Evolutionary conservation across 2,797 vertebrate genomes (phyloP).

Genomic region (Molothrus ater): DNA sequence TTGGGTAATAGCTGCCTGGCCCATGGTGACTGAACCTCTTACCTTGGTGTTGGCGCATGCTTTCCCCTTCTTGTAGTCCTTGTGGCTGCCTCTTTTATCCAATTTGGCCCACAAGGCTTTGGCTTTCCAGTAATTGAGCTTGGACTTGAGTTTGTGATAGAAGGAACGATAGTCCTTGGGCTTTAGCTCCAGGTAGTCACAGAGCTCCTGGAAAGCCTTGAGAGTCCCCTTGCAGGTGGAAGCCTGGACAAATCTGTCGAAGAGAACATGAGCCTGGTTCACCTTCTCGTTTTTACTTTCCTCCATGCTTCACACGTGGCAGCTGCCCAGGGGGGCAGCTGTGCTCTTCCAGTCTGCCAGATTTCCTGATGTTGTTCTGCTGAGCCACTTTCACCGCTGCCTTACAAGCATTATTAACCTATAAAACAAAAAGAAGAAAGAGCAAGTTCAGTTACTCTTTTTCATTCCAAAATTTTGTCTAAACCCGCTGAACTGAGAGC

Average conservation of each 20-base stretch:
- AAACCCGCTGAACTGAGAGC: background rate
- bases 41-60: conserved; percentile 94
- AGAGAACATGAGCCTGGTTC: conserved; percentile 88
- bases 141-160: conserved; percentile 97
- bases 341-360: conserved; percentile 64
- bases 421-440: conserved; percentile 26
- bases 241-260: conserved; percentile 95
- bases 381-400: conserved; percentile 60
- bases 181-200: conserved; percentile 91
- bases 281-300: conserved; percentile 77
- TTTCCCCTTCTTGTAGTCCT: conserved; percentile 97
- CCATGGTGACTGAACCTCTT: background rate
- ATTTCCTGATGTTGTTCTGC: background rate
- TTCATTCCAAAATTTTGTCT: background rate
- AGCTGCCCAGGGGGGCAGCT: conserved; percentile 37
- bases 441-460: background rate
- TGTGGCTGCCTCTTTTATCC: conserved; percentile 93
- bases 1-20: fast-evolving
- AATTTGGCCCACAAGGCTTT: conserved; percentile 98
- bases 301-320: conserved; percentile 75
- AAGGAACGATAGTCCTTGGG: conserved; percentile 91
- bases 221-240: conserved; percentile 93
- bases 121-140: conserved; percentile 99
- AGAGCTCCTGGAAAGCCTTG: conserved; percentile 96
- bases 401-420: conserved; percentile 67